Evolutionary conservation across 2,888 invertebrate genomes (phyloP).

Genomic region (Rhagonycha fulva): DNA sequence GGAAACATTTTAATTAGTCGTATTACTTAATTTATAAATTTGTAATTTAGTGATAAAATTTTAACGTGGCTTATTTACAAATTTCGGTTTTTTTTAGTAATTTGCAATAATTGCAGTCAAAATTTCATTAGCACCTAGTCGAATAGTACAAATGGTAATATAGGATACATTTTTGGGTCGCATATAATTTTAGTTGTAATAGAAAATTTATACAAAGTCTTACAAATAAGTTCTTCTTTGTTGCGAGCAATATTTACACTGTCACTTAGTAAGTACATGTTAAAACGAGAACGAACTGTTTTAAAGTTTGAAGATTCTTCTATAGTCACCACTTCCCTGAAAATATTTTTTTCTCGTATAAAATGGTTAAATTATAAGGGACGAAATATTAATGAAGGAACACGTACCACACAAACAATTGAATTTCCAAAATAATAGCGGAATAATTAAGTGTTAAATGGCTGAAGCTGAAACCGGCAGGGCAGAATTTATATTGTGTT

Average conservation of each 20-base stretch:
- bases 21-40: not conserved
- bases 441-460: constrained; percentile 47
- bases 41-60: not conserved
- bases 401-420: constrained; percentile 6
- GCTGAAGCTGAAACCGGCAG: constrained; percentile 48
- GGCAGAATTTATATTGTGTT: constrained; percentile 52
- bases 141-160: not conserved
- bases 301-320: constrained; percentile 5
- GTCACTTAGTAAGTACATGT: constrained; percentile 24
- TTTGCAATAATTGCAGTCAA: not conserved
- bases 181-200: not conserved
- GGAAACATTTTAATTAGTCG: not conserved
- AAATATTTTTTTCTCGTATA: not conserved
- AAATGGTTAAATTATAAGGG: not conserved
- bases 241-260: constrained; percentile 16
- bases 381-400: not conserved
- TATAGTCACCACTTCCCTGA: constrained; percentile 9
- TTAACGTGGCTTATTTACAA: not conserved
- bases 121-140: not conserved
- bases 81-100: not conserved
- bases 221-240: not conserved
- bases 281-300: not conserved
- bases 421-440: constrained; percentile 23
- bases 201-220: not conserved
- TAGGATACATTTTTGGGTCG: not conserved